Conservation (phyloP, 2,113 vertebrate genomes). For the Xenopus tropicalis region UCB_Xtro_10.0 CM004443.2:209254501-209255000, state of each 20-base stretch:
- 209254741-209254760: conserved; percentile 29
- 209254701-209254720: conserved; percentile 19
- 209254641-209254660: too few relatives aligned
- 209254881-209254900: conserved; percentile 42
- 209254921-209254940: conserved; percentile 44
- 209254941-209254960: conserved; percentile 46
- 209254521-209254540: too few relatives aligned
- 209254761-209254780: conserved; percentile 16
- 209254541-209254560: too few relatives aligned
- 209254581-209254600: conserved; percentile 53
- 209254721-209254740: conserved; percentile 19
- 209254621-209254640: too few relatives aligned
- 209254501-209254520: too few relatives aligned
- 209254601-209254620: too few relatives aligned
- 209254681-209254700: background rate
- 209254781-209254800: too few relatives aligned
- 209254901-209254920: conserved; percentile 44
- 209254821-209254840: conserved; percentile 35
- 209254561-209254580: conserved; percentile 31
- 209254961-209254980: conserved; percentile 44
- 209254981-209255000: conserved; percentile 42
- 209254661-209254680: background rate
- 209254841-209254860: conserved; percentile 43
- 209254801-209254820: conserved; percentile 23
- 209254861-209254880: conserved; percentile 45